phyloP scores from a whole-genome alignment of 2,113 vertebrate species.

The Orthonyx spaldingii region DNA sequence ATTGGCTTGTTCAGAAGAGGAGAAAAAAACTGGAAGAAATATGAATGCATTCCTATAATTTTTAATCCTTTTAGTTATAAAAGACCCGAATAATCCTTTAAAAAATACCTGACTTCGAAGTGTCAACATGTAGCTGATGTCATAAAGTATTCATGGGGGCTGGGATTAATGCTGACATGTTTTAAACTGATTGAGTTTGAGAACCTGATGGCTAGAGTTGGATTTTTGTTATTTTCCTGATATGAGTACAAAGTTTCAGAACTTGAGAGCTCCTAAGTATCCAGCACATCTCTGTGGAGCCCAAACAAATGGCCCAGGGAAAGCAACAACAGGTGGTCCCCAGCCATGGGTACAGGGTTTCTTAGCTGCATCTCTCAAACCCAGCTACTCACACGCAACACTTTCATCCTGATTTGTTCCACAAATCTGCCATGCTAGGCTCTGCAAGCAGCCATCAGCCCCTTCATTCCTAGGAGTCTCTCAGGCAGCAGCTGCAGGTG shows the following conservation, averaged over 20 bases:
- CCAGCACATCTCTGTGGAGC: background rate
- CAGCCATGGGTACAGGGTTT: rapidly evolving
- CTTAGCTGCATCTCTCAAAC: background rate
- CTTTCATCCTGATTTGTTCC: background rate
- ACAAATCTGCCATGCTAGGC: background rate
- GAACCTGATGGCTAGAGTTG: background rate
- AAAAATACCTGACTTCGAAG: background rate
- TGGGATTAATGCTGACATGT: conserved; percentile 10
- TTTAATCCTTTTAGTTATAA: background rate
- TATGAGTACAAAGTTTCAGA: background rate
- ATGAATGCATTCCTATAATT: background rate
- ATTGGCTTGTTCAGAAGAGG: conserved; percentile 9
- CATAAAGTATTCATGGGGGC: background rate
- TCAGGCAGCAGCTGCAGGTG: background rate
- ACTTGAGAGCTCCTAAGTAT: background rate
- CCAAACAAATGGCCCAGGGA: background rate
- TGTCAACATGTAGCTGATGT: background rate
- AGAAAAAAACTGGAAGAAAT: background rate
- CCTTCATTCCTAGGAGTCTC: background rate
- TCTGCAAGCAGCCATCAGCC: background rate
- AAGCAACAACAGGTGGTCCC: background rate
- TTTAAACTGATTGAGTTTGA: conserved; percentile 14
- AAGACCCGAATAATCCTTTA: conserved; percentile 5
- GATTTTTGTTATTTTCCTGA: conserved; percentile 19
- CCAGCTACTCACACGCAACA: background rate